Evolutionary conservation across 2,113 vertebrate species (phyloP), one percentile per base, ranked within the genome.

Genomic region (Aldabrachelys gigantea): DNA sequence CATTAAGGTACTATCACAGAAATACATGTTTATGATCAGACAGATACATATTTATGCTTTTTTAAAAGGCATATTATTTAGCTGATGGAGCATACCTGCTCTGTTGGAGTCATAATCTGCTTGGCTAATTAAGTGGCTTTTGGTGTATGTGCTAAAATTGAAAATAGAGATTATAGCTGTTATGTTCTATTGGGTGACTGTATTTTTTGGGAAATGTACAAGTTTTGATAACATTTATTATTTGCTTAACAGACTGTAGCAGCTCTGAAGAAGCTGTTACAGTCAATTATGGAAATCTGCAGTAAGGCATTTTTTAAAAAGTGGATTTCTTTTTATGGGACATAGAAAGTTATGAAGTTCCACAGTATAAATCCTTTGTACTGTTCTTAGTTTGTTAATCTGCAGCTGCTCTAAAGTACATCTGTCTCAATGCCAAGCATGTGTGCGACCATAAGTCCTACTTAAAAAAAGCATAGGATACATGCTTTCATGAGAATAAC

Each of bases 361-460:
- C 82, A 22, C 65, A 62, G 6, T 56, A 31, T 52, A 75, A 85
- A 84, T 81, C 50, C 3, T 87, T 94, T 92, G 10, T 29, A 27
- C 0, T 16, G 16, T 78, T 24, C 6, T 90, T 86, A 10, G 0
- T 75, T 83, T 59, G 56, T 10, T 92, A 94, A 76, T 24, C 62
- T 91, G 27, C 24, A 78, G 47, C 25, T 47, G n/a, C 47, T 85
- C 38, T 80, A 10, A 95, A 78, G 47, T 78, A 2, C 6, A 50
- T 85, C 76, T 21, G 57, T 53, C 85, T 78, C 12, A 78, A 6
- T 0, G 1, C 1, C 82, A 7, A 69, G 31, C 21, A 56, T 89
- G n/a, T 84, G 38, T 82, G 49, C 91, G 95, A 75, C 85, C 80
- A 84, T 75, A 95, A 47, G 80, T 96, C 79, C 38, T 41, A 14